Evolutionary conservation across 2,113 vertebrate species (phyloP).

Genomic region (Jaculus jaculus): DNA sequence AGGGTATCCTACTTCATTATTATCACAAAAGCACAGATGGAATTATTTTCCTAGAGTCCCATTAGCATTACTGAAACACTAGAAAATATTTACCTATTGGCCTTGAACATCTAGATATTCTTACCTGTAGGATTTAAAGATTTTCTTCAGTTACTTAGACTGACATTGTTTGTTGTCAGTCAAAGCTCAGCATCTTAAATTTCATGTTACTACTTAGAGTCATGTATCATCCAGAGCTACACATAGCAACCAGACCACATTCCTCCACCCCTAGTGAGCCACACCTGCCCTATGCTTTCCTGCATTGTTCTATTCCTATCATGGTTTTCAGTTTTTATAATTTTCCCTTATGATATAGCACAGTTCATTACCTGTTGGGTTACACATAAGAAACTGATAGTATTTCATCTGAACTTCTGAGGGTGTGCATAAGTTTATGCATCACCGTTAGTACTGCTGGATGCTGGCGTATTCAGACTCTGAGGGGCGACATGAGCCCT

Average conservation of each 20-base stretch:
- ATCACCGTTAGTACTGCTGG: neutral
- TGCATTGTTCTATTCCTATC: neutral
- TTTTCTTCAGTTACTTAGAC: neutral
- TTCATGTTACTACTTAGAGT: slow-evolving; percentile 4
- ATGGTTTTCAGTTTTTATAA: neutral
- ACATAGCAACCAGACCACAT: neutral
- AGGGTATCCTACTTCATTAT: neutral
- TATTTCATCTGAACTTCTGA: neutral
- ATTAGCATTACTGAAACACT: neutral
- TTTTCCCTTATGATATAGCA: neutral
- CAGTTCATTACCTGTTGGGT: neutral
- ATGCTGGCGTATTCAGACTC: neutral
- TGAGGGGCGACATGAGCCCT: neutral
- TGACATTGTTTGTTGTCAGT: neutral
- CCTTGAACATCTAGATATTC: neutral
- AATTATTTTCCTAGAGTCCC: neutral
- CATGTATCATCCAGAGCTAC: neutral
- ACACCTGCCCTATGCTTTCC: neutral
- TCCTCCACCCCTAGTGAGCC: neutral
- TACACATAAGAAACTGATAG: neutral
- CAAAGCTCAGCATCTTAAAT: neutral
- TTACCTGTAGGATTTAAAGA: neutral
- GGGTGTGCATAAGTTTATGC: neutral
- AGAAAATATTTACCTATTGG: neutral
- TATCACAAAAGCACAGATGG: neutral